phyloP scores from a whole-genome alignment of 37 sponge, comb jelly and placozoan genomes.

The Eunapius fragilis region DNA sequence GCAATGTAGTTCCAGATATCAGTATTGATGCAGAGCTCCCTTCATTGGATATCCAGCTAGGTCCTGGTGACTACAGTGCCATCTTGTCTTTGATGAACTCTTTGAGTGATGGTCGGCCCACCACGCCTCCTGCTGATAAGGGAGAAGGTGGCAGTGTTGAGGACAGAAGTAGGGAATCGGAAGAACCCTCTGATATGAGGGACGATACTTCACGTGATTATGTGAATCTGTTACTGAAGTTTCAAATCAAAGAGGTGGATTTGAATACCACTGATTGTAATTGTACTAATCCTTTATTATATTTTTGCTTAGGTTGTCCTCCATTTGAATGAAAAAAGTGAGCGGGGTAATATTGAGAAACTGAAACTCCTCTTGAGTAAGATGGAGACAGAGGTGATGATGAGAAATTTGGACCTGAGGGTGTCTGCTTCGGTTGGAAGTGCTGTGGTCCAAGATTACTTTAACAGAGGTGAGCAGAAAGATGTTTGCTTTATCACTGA shows the following conservation, averaged over 20 bases:
- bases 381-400: slow-evolving; percentile 11
- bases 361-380: slow-evolving; percentile 23
- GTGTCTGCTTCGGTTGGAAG: slow-evolving; percentile 21
- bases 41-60: slow-evolving; percentile 16
- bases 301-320: slow-evolving; percentile 28
- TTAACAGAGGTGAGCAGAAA: neutral
- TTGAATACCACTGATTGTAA: neutral
- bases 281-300: neutral
- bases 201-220: neutral
- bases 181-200: neutral
- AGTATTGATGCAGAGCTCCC: slow-evolving; percentile 26
- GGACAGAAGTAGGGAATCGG: neutral
- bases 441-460: slow-evolving; percentile 21
- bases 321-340: slow-evolving; percentile 37
- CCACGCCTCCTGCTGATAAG: neutral
- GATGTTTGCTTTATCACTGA: neutral
- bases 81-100: neutral
- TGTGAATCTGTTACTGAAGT: neutral
- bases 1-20: slow-evolving; percentile 31
- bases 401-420: slow-evolving; percentile 28
- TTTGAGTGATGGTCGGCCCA: neutral
- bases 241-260: neutral
- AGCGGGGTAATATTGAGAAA: slow-evolving; percentile 12
- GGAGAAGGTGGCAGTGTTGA: neutral
- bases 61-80: slow-evolving; percentile 3